These are phyloP conservation scores for Tiphia femorata DNA, from an alignment of 2,888 invertebrate genomes.

Conservation along the genomic window DNA sequence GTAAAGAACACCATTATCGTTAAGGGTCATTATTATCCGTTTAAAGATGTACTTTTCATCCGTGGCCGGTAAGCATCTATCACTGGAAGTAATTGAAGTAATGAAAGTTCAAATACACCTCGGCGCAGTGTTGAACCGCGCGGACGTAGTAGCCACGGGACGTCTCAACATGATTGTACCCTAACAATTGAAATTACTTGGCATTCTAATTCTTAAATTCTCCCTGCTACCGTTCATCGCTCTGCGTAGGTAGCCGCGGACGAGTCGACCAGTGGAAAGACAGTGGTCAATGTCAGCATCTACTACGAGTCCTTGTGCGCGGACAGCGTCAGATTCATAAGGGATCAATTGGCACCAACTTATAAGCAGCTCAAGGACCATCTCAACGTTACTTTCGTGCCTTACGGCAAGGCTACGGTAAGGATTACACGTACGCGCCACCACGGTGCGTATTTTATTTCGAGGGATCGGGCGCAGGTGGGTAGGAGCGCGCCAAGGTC, in stretches of 20 bases:
- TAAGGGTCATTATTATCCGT: background rate
- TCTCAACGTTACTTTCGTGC: constrained; percentile 68
- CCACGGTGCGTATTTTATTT: no score
- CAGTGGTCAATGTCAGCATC: constrained; percentile 64
- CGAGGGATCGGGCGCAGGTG: no score
- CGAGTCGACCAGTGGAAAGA: constrained; percentile 19
- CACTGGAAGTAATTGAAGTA: no score
- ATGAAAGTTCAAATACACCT: no score
- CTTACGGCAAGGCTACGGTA: constrained; percentile 72
- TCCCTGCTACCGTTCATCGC: no score
- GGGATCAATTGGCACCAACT: constrained; percentile 67
- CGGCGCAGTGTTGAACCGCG: no score
- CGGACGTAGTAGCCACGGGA: no score
- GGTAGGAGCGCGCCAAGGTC: no score
- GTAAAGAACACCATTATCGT: constrained; percentile 7
- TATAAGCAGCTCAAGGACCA: constrained; percentile 62
- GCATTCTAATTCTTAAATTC: no score
- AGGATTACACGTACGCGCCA: constrained; percentile 21
- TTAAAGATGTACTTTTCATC: background rate
- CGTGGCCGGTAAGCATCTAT: background rate
- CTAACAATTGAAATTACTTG: no score
- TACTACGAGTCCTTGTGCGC: constrained; percentile 73
- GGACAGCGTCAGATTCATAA: constrained; percentile 71
- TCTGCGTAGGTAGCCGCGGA: constrained; percentile 25
- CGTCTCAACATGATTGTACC: no score